Evolutionary conservation across 1,140 invertebrate species (phyloP), one percentile per base, ranked within the genome.

Genomic region (Metopolophium dirhodum): DNA sequence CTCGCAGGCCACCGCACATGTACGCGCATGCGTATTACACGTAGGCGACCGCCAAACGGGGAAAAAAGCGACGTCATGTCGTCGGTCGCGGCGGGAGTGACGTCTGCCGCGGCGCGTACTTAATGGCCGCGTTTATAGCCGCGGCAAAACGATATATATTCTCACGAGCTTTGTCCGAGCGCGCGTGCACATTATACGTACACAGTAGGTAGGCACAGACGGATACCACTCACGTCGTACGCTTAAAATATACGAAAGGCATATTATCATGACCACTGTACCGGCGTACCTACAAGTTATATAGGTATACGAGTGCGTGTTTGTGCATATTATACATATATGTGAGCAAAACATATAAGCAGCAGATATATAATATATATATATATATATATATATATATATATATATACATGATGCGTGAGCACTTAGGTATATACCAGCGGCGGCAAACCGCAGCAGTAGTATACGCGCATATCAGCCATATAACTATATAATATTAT

Each of bases 101-200:
- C 87, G 49, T 89, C 49, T 54, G n/a, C 37, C 82, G 37, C 37
- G 83, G 23, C 49, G 49, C 45, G 86, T 20, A 47, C 86, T n/a
- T 57, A 89, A 89, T 89, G 47, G 51, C 49, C 35, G 37, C 37
- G 87, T 35, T 54, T 89, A 47, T 30, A 68, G 45, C 85, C 30
- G 61, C 30, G 85, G 85, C 45, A 54, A 89, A 89, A 89, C 51
- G 87, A 89, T 89, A 54, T 26, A 35, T 37, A 23, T 89, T 89
- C 87, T 89, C 87, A 57, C 87, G 87, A 89, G 87, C 49, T 89
- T 49, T 87, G 86, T 41, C 83, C 14, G 9, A 87, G 45, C 83
- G 41, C 83, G 83, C 35, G 86, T 49, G 86, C 45, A n/a, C 45
- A 18, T 14, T 35, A n/a, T 49, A n/a, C 6, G 61, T n/a, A n/a